phyloP scores from a whole-genome alignment of 1,140 invertebrate genomes.

The Carposina sasakii region DNA sequence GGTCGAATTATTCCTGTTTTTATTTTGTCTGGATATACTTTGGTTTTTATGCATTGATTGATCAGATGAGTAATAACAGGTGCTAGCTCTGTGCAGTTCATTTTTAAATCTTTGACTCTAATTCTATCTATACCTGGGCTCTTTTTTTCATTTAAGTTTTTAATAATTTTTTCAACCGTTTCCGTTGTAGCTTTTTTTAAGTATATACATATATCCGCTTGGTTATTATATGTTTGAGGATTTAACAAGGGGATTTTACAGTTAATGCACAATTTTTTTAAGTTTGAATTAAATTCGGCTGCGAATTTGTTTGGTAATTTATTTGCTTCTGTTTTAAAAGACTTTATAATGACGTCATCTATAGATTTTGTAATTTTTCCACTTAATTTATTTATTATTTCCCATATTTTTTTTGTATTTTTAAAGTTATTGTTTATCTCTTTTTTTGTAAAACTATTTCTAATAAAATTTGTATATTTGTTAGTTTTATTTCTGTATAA shows the following conservation, averaged over 20 bases:
- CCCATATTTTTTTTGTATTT: constrained; percentile 6
- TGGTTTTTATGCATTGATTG: neutral
- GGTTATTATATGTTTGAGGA: neutral
- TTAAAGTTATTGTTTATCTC: constrained; percentile 7
- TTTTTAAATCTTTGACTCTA: neutral
- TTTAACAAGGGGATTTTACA: neutral
- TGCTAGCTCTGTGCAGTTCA: neutral
- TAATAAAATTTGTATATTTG: constrained; percentile 3
- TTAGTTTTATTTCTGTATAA: constrained; percentile 10
- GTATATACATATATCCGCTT: neutral
- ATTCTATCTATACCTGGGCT: constrained; percentile 1
- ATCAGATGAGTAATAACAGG: neutral
- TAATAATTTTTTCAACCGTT: neutral
- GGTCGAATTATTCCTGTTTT: neutral
- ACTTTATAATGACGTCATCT: neutral
- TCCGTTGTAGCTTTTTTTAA: constrained; percentile 1
- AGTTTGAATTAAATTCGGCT: neutral
- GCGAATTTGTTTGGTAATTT: neutral
- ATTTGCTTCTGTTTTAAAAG: neutral
- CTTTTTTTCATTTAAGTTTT: neutral
- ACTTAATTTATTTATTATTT: constrained; percentile 2
- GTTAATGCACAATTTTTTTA: neutral
- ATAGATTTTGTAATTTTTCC: constrained; percentile 3
- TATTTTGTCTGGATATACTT: neutral
- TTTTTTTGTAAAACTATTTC: constrained; percentile 3